These are phyloP conservation scores for Cephus nigrinus DNA, from an alignment of 2,888 invertebrate genomes.

Conservation along the genomic window DNA sequence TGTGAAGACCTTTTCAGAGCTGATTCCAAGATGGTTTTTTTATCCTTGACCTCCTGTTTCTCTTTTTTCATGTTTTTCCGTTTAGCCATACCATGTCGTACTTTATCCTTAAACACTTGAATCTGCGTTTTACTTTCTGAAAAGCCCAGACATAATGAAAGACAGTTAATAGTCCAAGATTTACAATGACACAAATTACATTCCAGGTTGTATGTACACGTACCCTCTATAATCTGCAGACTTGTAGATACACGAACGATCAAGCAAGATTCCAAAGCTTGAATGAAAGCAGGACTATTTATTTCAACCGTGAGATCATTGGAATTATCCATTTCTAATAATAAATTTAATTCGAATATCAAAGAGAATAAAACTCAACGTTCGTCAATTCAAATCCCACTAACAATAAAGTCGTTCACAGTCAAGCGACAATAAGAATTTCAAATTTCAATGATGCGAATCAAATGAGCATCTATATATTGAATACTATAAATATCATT, in stretches of 20 bases:
- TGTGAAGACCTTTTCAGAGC: constrained; percentile 18
- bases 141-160: not conserved
- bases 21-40: constrained; percentile 9
- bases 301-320: not conserved
- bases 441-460: not conserved
- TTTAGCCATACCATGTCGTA: constrained; percentile 16
- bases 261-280: not conserved
- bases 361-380: not conserved
- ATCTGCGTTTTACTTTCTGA: constrained; percentile 18
- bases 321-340: not conserved
- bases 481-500: not conserved
- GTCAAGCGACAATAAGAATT: not conserved
- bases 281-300: not conserved
- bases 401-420: not conserved
- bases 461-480: not conserved
- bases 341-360: not conserved
- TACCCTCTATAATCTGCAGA: not conserved
- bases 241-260: not conserved
- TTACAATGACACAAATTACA: not conserved
- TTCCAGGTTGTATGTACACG: not conserved
- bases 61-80: constrained; percentile 22
- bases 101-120: constrained; percentile 10
- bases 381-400: too few species aligned
- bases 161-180: not conserved
- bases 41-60: constrained; percentile 13